phyloP scores from a whole-genome alignment of 64 coral and sea anemone species.

The Porites lutea region DNA sequence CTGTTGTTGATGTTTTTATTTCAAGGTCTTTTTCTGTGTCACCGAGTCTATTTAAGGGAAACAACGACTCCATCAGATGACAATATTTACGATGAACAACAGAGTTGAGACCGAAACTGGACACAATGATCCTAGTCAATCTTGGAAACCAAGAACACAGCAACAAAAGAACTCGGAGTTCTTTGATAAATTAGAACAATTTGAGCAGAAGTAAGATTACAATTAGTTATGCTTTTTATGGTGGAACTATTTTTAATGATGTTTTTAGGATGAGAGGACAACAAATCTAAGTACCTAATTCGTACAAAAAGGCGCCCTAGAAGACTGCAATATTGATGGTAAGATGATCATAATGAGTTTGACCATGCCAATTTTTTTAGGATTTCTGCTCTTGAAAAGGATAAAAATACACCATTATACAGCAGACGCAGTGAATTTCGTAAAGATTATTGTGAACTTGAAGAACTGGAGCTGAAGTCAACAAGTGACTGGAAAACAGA shows the following conservation, averaged over 20 bases:
- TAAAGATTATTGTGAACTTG: conserved; percentile 90
- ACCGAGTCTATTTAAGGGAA: not conserved
- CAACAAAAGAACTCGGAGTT: conserved; percentile 86
- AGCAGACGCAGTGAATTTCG: conserved; percentile 94
- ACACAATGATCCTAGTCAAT: not conserved
- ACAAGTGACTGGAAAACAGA: conserved; percentile 83
- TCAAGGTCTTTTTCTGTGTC: not conserved
- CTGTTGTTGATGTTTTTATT: not conserved
- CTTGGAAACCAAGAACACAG: conserved; percentile 16
- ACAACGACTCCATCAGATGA: not conserved
- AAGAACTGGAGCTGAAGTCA: conserved; percentile 81
- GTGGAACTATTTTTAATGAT: too few relatives aligned
- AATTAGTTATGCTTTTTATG: not conserved
- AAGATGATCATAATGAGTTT: too few relatives aligned
- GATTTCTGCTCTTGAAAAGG: conserved; percentile 86
- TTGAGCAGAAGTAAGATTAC: conserved; percentile 82
- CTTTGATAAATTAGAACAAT: conserved; percentile 79
- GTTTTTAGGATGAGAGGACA: too few relatives aligned
- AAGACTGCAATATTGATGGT: too few relatives aligned
- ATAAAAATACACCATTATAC: conserved; percentile 83
- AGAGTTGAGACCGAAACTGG: conserved; percentile 36
- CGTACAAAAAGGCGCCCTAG: too few relatives aligned
- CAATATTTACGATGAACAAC: conserved; percentile 57
- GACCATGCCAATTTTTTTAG: conserved; percentile 21
- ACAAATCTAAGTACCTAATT: too few relatives aligned